These are phyloP conservation scores for Aselliscus stoliczkanus DNA, from an alignment of 2,797 vertebrate genomes.

Conservation along the genomic window DNA sequence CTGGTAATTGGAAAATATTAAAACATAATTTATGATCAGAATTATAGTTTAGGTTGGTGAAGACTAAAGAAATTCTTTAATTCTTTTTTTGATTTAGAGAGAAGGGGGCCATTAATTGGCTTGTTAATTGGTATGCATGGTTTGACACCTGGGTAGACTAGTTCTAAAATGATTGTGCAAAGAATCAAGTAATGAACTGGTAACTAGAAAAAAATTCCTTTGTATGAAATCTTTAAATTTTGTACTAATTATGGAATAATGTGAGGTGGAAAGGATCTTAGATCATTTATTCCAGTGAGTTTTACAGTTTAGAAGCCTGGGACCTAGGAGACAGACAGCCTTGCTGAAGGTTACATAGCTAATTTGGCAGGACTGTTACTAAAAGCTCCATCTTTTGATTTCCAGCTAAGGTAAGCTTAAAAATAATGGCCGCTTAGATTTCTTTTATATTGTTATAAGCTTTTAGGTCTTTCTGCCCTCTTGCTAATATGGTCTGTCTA, in stretches of 20 bases:
- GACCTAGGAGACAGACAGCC: neutral
- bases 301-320: neutral
- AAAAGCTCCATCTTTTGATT: neutral
- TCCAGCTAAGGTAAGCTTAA: neutral
- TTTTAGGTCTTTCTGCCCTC: neutral
- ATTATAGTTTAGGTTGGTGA: neutral
- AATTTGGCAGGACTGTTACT: neutral
- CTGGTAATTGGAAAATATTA: neutral
- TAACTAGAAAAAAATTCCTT: neutral
- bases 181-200: neutral
- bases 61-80: conserved; percentile 19
- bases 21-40: neutral
- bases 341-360: neutral
- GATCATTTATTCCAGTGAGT: neutral
- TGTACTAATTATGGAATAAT: neutral
- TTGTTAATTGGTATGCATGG: neutral
- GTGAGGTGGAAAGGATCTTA: neutral
- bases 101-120: neutral
- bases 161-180: neutral
- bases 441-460: neutral
- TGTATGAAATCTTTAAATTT: neutral
- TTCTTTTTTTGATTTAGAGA: conserved; percentile 10
- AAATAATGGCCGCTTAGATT: neutral
- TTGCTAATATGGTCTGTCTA: neutral
- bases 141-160: neutral